These are phyloP conservation scores for Aleiodes alternator DNA, from an alignment of 2,888 invertebrate species.

Conservation along the genomic window DNA sequence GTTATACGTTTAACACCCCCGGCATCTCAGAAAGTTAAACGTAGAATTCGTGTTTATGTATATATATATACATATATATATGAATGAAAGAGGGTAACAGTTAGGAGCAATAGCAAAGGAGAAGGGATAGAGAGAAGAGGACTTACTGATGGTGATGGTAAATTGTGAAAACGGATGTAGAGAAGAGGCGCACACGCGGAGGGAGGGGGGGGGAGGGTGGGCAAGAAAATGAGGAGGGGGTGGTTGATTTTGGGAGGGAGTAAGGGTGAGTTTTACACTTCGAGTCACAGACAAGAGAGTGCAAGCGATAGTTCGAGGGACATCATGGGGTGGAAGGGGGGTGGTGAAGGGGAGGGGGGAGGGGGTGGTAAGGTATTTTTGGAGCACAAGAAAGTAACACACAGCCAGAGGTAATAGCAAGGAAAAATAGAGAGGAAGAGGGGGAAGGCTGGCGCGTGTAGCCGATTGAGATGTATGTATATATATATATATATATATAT, in stretches of 20 bases:
- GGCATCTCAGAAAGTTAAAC: slow-evolving; percentile 35
- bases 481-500: slow-evolving; percentile 49
- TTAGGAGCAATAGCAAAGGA: background rate
- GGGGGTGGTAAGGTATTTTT: background rate
- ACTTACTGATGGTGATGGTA: slow-evolving; percentile 4
- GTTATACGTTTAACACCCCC: slow-evolving; percentile 27
- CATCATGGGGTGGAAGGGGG: slow-evolving; percentile 35
- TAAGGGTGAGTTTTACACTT: background rate
- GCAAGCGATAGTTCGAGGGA: background rate
- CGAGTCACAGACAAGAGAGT: background rate
- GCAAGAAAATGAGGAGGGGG: background rate
- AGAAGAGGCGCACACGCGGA: background rate
- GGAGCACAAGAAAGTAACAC: slow-evolving; percentile 21
- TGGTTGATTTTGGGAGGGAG: background rate
- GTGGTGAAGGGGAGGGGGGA: too few relatives aligned
- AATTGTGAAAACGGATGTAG: slow-evolving; percentile 3
- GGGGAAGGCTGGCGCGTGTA: slow-evolving; percentile 62
- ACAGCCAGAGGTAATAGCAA: background rate
- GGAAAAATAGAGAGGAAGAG: slow-evolving; percentile 32
- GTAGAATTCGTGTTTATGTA: background rate
- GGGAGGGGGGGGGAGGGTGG: too few relatives aligned
- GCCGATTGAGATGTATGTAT: slow-evolving; percentile 56
- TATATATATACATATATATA: background rate
- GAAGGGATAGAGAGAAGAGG: slow-evolving; percentile 1
- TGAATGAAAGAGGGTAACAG: slow-evolving; percentile 7